A percentile compares a stretch with the other conserved stretches of the same genome.
phyloP scores from a whole-genome alignment of 2,113 vertebrate species.

The rat (Rattus norvegicus) region DNA sequence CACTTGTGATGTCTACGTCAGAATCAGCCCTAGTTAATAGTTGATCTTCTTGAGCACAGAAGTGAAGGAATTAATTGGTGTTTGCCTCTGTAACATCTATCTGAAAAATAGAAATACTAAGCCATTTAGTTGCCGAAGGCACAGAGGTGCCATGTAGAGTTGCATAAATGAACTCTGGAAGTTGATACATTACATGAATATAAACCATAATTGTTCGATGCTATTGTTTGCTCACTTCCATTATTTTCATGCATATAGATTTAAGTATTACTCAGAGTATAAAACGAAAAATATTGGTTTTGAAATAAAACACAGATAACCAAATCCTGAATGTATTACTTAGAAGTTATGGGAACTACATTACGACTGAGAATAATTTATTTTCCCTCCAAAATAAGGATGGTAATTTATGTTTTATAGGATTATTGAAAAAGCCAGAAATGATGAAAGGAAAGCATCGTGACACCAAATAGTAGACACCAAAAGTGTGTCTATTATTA shows the following conservation, averaged over 20 bases:
- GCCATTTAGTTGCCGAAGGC: neutral
- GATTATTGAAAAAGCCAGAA: neutral
- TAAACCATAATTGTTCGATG: neutral
- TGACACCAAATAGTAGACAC: neutral
- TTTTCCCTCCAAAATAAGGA: neutral
- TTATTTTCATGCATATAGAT: neutral
- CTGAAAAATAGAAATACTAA: neutral
- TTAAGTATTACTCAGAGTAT: neutral
- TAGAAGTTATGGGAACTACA: neutral
- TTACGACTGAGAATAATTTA: neutral
- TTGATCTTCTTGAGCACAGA: neutral
- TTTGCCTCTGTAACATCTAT: neutral
- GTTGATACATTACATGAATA: neutral
- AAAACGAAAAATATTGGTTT: constrained; percentile 12
- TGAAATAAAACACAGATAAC: neutral
- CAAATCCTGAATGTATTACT: neutral
- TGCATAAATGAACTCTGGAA: neutral
- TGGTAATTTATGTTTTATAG: neutral
- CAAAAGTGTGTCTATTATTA: neutral
- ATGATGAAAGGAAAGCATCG: neutral
- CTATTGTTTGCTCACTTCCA: neutral
- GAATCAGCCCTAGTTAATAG: neutral
- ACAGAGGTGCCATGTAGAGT: neutral
- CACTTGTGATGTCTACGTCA: neutral
- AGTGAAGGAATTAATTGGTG: neutral